phyloP scores from a whole-genome alignment of 2,888 invertebrate species.

The Abscondita cerata region DNA sequence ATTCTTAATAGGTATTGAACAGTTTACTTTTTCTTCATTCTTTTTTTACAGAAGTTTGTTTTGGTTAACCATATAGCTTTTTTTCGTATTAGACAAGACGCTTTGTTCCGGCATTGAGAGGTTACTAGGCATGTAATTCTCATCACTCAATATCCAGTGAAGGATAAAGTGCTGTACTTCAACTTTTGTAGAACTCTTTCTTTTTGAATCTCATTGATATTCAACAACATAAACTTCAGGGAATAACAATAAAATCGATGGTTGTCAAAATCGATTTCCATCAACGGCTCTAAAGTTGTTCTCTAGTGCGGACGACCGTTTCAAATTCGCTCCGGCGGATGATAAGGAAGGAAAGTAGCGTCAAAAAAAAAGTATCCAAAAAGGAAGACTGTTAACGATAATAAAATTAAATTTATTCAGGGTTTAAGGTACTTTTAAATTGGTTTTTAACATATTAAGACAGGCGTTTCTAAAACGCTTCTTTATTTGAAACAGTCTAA shows the following conservation, averaged over 20 bases:
- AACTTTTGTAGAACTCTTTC: slow-evolving; percentile 34
- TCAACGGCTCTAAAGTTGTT: slow-evolving; percentile 35
- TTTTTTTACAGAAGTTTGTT: too few species aligned
- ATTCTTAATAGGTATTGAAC: too few species aligned
- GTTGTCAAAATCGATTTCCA: slow-evolving; percentile 51
- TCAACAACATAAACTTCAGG: slow-evolving; percentile 52
- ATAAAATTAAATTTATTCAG: slow-evolving; percentile 21
- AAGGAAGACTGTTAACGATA: slow-evolving; percentile 12
- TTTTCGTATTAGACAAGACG: too few species aligned
- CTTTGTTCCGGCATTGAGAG: too few species aligned
- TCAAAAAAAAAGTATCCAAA: slow-evolving; percentile 12
- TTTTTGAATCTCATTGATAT: slow-evolving; percentile 47
- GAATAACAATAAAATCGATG: slow-evolving; percentile 54
- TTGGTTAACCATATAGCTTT: too few species aligned
- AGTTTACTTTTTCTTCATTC: too few species aligned
- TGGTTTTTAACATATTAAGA: slow-evolving; percentile 12
- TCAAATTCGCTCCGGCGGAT: slow-evolving; percentile 21
- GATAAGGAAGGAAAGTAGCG: slow-evolving; percentile 18
- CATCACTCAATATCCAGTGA: slow-evolving; percentile 41
- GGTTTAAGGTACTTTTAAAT: slow-evolving; percentile 11
- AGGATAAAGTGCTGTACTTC: slow-evolving; percentile 37
- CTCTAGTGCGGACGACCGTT: slow-evolving; percentile 26
- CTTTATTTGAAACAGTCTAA: slow-evolving; percentile 7
- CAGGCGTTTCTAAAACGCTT: slow-evolving; percentile 6
- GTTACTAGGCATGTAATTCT: too few species aligned